Conservation (phyloP, 2,888 invertebrate species). For the Tetragonula carbonaria region DNA sequence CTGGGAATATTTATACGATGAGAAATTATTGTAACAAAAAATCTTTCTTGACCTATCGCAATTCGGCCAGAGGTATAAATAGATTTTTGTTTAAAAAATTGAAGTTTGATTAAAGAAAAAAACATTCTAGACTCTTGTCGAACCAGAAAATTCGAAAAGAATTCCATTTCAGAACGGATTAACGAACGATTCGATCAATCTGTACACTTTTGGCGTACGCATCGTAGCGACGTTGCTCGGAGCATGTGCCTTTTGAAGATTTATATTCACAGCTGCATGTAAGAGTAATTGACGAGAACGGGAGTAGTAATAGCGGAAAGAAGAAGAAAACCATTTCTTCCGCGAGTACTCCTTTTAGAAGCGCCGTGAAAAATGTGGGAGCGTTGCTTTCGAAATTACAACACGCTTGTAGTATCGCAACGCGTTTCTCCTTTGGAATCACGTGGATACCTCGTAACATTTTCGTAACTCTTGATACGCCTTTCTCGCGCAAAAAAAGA, state of each 20-base stretch:
- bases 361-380: neutral
- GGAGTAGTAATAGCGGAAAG: conserved; percentile 2
- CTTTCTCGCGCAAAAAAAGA: neutral
- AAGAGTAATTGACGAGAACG: conserved; percentile 2
- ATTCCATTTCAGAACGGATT: too few relatives aligned
- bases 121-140: too few relatives aligned
- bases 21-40: too few relatives aligned
- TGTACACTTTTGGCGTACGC: too few relatives aligned
- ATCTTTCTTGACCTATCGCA: too few relatives aligned
- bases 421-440: conserved; percentile 12
- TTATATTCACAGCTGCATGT: neutral
- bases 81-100: too few relatives aligned
- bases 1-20: too few relatives aligned
- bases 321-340: conserved; percentile 14
- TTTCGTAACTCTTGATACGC: conserved; percentile 1
- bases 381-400: conserved; percentile 37
- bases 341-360: conserved; percentile 8
- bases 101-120: too few relatives aligned
- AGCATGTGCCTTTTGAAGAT: neutral
- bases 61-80: too few relatives aligned
- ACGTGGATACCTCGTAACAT: neutral
- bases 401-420: neutral
- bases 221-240: neutral
- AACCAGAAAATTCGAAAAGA: too few relatives aligned
- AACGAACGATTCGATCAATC: too few relatives aligned